A percentile compares a stretch with the other conserved stretches of the same genome.
Conservation (phyloP, 2,888 invertebrate genomes). For the Prosopocoilus inquinatus region DNA sequence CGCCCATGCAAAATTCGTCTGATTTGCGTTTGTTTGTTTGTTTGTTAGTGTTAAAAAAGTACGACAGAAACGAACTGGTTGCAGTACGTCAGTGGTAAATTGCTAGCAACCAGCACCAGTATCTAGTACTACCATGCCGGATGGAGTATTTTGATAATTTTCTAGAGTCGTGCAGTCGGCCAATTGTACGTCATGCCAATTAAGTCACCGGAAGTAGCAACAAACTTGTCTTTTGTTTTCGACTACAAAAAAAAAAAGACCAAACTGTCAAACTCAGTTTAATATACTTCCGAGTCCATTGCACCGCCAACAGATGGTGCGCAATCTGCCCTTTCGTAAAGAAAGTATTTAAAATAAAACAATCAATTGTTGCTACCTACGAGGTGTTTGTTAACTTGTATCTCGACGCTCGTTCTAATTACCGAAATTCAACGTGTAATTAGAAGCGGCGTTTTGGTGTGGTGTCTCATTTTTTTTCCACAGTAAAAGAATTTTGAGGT, state of each 20-base stretch:
- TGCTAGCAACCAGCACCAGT: conserved; percentile 22
- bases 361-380: conserved; percentile 6
- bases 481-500: conserved; percentile 12
- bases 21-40: too few relatives aligned
- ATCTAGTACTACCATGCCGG: conserved; percentile 31
- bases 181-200: conserved; percentile 22
- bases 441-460: too few relatives aligned
- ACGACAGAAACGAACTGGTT: conserved; percentile 17
- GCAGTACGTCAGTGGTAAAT: conserved; percentile 35
- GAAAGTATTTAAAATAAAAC: background rate
- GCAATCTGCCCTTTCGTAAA: background rate
- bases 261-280: background rate
- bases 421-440: too few relatives aligned
- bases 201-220: conserved; percentile 11
- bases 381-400: conserved; percentile 6
- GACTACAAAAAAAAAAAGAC: conserved; percentile 3
- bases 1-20: too few relatives aligned
- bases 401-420: too few relatives aligned
- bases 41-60: too few relatives aligned
- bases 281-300: background rate
- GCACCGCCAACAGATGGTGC: too few relatives aligned
- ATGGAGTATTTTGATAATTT: conserved; percentile 18
- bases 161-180: conserved; percentile 32
- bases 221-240: conserved; percentile 8
- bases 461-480: background rate